Evolutionary conservation across 2,888 invertebrate genomes (phyloP).

Genomic region (Leucozona laternaria): DNA sequence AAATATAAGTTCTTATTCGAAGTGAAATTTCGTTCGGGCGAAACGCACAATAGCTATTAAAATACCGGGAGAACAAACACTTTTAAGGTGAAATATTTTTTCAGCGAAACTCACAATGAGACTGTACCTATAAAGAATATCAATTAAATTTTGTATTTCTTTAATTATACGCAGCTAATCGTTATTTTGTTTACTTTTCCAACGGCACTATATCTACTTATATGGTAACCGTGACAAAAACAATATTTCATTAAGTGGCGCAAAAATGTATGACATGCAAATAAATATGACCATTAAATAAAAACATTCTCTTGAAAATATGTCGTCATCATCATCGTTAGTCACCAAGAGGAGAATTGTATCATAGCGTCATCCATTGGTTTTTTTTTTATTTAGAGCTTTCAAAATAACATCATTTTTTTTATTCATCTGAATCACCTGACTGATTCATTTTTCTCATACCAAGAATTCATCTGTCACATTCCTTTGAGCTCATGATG

Average conservation of each 20-base stretch:
- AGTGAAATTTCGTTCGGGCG: no score
- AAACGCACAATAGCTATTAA: no score
- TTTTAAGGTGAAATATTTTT: no score
- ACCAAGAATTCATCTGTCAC: constrained; percentile 29
- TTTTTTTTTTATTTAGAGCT: constrained; percentile 11
- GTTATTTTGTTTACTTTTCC: no score
- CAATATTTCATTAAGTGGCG: neutral
- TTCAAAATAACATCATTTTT: neutral
- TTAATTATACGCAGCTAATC: no score
- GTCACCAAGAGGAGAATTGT: constrained; percentile 43
- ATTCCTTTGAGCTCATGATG: neutral
- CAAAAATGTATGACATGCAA: neutral
- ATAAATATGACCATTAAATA: neutral
- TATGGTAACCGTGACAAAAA: no score
- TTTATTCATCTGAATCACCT: constrained; percentile 29
- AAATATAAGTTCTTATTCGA: no score
- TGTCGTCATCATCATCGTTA: constrained; percentile 54
- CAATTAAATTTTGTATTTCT: no score
- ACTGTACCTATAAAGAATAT: no score
- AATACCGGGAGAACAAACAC: no score
- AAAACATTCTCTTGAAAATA: neutral
- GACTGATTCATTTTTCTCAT: constrained; percentile 29
- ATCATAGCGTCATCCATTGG: constrained; percentile 53
- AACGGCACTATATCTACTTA: no score
- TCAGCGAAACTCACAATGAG: no score